Conservation (phyloP, 1,140 invertebrate species). For the Lepidurus packardi region DNA sequence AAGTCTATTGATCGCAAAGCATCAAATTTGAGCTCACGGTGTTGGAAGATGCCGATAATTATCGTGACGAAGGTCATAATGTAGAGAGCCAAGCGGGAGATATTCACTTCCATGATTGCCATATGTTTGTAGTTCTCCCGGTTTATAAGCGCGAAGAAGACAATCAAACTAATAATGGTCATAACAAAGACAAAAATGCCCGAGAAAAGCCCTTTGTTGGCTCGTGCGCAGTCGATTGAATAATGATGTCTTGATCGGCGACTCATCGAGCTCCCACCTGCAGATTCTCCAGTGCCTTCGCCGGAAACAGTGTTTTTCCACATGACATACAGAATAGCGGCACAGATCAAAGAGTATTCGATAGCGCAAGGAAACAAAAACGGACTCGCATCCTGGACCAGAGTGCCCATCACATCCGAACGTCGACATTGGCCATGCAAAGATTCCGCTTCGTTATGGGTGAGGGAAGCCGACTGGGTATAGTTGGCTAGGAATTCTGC, state of each 20-base stretch:
- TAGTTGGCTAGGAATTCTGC: conserved; percentile 28
- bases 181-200: conserved; percentile 53
- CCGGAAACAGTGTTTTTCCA: conserved; percentile 51
- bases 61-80: conserved; percentile 75
- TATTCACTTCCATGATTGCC: conserved; percentile 78
- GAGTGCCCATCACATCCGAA: conserved; percentile 54
- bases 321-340: conserved; percentile 57
- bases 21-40: conserved; percentile 75
- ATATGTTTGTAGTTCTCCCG: conserved; percentile 47
- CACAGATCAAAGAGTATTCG: conserved; percentile 65
- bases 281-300: background rate
- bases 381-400: conserved; percentile 58
- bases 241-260: conserved; percentile 45
- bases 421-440: conserved; percentile 63
- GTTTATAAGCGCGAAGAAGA: conserved; percentile 80
- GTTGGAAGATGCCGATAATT: conserved; percentile 74
- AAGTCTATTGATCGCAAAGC: conserved; percentile 75
- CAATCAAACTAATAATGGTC: conserved; percentile 80
- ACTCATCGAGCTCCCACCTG: background rate
- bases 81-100: conserved; percentile 83
- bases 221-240: conserved; percentile 51
- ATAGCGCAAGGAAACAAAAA: conserved; percentile 67
- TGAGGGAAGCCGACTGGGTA: background rate
- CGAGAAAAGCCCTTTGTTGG: conserved; percentile 51
- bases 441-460: background rate